phyloP scores from a whole-genome alignment of 2,888 invertebrate genomes.

The Drosophila picticornis region DNA sequence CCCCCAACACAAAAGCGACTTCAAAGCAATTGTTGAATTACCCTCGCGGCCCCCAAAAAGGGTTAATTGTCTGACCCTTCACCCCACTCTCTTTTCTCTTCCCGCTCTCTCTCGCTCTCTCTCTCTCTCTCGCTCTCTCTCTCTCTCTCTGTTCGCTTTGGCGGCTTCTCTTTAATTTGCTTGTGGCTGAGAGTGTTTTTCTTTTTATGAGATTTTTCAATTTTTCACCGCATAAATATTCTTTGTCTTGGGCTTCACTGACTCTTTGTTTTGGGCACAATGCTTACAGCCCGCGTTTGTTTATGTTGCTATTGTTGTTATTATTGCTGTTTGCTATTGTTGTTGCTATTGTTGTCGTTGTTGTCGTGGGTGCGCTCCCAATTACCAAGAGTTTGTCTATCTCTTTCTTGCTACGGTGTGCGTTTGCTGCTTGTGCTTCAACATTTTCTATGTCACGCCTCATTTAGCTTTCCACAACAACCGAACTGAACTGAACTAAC shows the following conservation, averaged over 20 bases:
- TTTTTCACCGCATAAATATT: conserved; percentile 51
- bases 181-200: not conserved
- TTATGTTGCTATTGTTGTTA: conserved; percentile 16
- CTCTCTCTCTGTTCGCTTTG: conserved; percentile 24
- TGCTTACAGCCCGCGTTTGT: conserved; percentile 37
- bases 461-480: conserved; percentile 76
- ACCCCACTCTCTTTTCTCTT: not conserved
- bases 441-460: conserved; percentile 74
- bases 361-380: conserved; percentile 56
- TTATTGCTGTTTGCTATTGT: conserved; percentile 15
- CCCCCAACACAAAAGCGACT: conserved; percentile 40
- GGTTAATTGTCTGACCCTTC: conserved; percentile 70
- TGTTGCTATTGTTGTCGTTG: conserved; percentile 26
- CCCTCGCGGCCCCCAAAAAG: conserved; percentile 49
- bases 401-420: conserved; percentile 17
- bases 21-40: conserved; percentile 58
- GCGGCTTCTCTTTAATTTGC: conserved; percentile 28
- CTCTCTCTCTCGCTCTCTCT: not conserved
- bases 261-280: conserved; percentile 40
- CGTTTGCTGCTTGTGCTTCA: conserved; percentile 40
- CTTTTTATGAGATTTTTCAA: conserved; percentile 50
- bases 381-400: conserved; percentile 55
- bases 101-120: not conserved
- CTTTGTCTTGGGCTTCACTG: conserved; percentile 40
- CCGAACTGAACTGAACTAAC: conserved; percentile 33